phyloP scores from a whole-genome alignment of 2,888 invertebrate genomes.

The Parascotia fuliginaria region DNA sequence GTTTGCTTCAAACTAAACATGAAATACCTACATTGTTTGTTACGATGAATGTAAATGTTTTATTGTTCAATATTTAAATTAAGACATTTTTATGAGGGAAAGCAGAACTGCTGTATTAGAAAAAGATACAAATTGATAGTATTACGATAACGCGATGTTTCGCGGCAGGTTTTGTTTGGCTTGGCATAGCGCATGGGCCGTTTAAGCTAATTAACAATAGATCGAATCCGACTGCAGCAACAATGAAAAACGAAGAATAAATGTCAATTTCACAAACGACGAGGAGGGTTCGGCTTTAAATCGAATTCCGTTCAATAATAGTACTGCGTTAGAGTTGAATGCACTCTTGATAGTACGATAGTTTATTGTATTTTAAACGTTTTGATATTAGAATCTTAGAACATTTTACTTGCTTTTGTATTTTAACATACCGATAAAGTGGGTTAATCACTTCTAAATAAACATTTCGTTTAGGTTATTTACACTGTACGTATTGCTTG shows the following conservation, averaged over 20 bases:
- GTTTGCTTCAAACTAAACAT: not conserved
- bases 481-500: not conserved
- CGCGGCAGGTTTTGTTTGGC: slow-evolving; percentile 56
- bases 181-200: slow-evolving; percentile 76
- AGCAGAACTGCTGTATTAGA: too few relatives aligned
- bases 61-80: too few relatives aligned
- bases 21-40: not conserved
- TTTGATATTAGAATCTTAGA: slow-evolving; percentile 52
- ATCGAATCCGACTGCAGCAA: slow-evolving; percentile 81
- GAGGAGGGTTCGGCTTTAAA: slow-evolving; percentile 84
- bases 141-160: slow-evolving; percentile 30
- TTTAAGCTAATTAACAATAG: slow-evolving; percentile 85
- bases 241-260: slow-evolving; percentile 86
- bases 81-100: too few relatives aligned
- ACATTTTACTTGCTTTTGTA: slow-evolving; percentile 49
- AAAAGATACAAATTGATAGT: too few relatives aligned
- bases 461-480: not conserved
- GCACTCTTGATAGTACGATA: slow-evolving; percentile 80
- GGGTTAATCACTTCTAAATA: slow-evolving; percentile 10
- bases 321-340: slow-evolving; percentile 82
- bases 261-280: slow-evolving; percentile 86
- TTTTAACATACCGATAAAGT: slow-evolving; percentile 18
- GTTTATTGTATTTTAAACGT: slow-evolving; percentile 76
- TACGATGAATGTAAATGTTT: not conserved
- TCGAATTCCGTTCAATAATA: slow-evolving; percentile 86